These are phyloP conservation scores for Falcaria lacertinaria DNA, from an alignment of 2,888 invertebrate genomes.

Conservation along the genomic window DNA sequence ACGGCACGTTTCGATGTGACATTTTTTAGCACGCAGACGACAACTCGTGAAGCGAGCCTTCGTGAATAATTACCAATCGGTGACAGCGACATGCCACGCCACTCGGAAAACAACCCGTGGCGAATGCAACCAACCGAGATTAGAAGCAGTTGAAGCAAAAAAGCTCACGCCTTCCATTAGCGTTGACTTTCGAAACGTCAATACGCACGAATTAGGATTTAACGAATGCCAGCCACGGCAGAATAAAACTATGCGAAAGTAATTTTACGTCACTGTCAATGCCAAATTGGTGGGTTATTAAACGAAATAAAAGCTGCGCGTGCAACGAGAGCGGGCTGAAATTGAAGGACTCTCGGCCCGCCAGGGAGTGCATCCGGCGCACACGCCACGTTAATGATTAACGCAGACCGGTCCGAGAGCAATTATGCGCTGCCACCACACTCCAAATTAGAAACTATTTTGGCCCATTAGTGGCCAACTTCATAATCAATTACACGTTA, in stretches of 20 bases:
- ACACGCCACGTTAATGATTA: conserved; percentile 63
- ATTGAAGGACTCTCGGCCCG: conserved; percentile 49
- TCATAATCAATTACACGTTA: conserved; percentile 78
- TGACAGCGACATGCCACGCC: conserved; percentile 71
- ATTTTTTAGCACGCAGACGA: conserved; percentile 49
- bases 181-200: conserved; percentile 69
- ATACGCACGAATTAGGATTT: conserved; percentile 73
- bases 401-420: conserved; percentile 65
- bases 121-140: conserved; percentile 65
- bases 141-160: conserved; percentile 64
- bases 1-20: conserved; percentile 30
- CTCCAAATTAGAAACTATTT: conserved; percentile 78
- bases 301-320: conserved; percentile 25
- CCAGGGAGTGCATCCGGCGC: conserved; percentile 41
- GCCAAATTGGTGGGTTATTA: conserved; percentile 24
- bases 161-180: conserved; percentile 70
- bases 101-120: conserved; percentile 63
- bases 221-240: conserved; percentile 40
- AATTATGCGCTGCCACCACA: conserved; percentile 66
- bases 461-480: conserved; percentile 76
- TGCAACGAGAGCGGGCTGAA: conserved; percentile 23
- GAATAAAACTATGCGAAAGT: conserved; percentile 40
- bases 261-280: conserved; percentile 26
- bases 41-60: conserved; percentile 47
- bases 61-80: conserved; percentile 71